A percentile compares a stretch with the other conserved stretches of the same genome.
Conservation (phyloP, 1,140 invertebrate genomes). For the Hormaphis cornu region DNA sequence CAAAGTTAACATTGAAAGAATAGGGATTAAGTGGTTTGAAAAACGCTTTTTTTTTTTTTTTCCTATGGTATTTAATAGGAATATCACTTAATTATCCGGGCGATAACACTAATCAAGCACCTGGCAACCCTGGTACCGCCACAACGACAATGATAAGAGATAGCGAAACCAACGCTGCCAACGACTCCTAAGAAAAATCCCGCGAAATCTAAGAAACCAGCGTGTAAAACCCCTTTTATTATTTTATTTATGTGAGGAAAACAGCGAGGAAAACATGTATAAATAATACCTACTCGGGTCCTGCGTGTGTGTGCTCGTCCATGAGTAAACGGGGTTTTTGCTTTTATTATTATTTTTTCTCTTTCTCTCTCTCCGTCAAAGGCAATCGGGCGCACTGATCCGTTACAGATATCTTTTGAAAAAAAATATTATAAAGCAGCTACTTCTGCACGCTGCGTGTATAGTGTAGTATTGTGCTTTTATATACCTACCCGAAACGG, state of each 20-base stretch:
- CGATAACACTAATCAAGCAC: too few relatives aligned
- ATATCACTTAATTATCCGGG: too few relatives aligned
- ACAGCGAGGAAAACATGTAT: neutral
- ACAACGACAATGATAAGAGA: too few relatives aligned
- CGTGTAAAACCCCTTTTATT: neutral
- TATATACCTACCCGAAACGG: slow-evolving; percentile 7
- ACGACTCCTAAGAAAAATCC: too few relatives aligned
- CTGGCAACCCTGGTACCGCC: too few relatives aligned
- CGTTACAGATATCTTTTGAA: slow-evolving; percentile 27
- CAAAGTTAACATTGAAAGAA: too few relatives aligned
- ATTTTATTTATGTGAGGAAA: neutral
- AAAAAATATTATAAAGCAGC: slow-evolving; percentile 10
- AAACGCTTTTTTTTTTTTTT: too few relatives aligned
- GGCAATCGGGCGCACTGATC: slow-evolving; percentile 28
- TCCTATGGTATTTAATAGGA: too few relatives aligned
- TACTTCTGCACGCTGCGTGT: neutral
- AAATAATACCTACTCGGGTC: neutral
- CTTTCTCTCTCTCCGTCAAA: neutral
- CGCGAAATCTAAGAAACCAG: too few relatives aligned
- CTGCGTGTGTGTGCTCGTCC: neutral
- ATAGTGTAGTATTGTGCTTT: neutral
- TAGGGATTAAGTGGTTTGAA: too few relatives aligned
- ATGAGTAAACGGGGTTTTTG: slow-evolving; percentile 9
- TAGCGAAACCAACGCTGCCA: too few relatives aligned
- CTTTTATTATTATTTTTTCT: neutral